These are phyloP conservation scores for Manacus vitellinus DNA, from an alignment of 2,113 vertebrate genomes.

Conservation along the genomic window DNA sequence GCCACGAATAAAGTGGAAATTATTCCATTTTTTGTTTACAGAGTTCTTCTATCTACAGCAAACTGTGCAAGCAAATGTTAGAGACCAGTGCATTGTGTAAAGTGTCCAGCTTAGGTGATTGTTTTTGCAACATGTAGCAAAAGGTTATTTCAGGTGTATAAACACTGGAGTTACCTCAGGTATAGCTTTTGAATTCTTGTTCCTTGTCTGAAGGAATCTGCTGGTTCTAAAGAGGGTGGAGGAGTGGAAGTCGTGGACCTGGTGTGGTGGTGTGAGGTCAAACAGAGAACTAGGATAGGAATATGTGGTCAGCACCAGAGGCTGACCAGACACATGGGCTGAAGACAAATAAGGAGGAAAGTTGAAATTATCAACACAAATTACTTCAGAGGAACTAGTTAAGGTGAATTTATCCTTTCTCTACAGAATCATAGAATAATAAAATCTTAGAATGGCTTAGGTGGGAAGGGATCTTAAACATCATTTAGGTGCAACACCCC, in stretches of 20 bases:
- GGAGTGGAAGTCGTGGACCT: background rate
- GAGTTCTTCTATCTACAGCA: background rate
- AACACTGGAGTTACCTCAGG: background rate
- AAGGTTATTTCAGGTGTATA: background rate
- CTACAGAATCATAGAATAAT: background rate
- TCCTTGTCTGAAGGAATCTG: background rate
- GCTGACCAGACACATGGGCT: accelerated
- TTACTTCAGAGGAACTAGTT: background rate
- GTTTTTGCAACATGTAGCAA: background rate
- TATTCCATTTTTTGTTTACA: background rate
- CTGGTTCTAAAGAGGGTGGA: background rate
- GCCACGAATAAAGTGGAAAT: background rate
- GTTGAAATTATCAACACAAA: background rate
- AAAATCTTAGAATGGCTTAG: background rate
- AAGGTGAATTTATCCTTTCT: background rate
- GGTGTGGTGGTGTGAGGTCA: background rate
- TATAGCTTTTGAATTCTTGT: background rate
- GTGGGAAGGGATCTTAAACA: background rate
- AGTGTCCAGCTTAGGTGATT: background rate
- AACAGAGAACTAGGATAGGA: no score
- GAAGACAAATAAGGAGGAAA: background rate
- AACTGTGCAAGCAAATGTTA: background rate
- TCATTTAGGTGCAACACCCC: background rate
- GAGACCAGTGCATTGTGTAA: background rate
- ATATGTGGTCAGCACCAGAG: background rate